A percentile compares a stretch with the other conserved stretches of the same genome.
phyloP scores from a whole-genome alignment of 1,140 invertebrate species.

The Hypothenemus hampei region DNA sequence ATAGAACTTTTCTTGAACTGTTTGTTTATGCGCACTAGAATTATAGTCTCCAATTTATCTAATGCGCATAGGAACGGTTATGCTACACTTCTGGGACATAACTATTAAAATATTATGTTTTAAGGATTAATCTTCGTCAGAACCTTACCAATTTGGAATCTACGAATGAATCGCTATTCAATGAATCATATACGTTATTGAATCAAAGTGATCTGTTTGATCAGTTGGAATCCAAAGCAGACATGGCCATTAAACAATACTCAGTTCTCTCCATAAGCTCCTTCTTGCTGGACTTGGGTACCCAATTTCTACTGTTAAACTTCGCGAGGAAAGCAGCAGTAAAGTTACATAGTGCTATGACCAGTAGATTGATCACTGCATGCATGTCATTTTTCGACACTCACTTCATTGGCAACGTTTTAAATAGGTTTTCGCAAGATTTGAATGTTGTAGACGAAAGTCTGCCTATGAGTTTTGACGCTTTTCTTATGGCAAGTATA shows the following conservation, averaged over 20 bases:
- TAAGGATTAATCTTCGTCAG: conserved; percentile 30
- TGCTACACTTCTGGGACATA: not conserved
- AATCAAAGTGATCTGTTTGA: no score
- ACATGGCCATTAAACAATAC: conserved; percentile 15
- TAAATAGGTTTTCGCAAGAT: conserved; percentile 40
- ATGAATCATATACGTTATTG: no score
- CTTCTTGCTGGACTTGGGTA: conserved; percentile 12
- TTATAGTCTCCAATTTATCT: no score
- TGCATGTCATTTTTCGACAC: conserved; percentile 37
- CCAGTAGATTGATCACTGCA: conserved; percentile 28
- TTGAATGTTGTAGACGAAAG: conserved; percentile 34
- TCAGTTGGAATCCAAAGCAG: conserved; percentile 10
- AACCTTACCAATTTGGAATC: conserved; percentile 14
- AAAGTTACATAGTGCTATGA: conserved; percentile 34
- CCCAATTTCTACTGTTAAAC: conserved; percentile 12
- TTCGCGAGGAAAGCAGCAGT: conserved; percentile 30
- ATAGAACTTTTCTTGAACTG: no score
- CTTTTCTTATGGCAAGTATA: conserved; percentile 26
- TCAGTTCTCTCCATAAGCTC: conserved; percentile 13
- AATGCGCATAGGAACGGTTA: no score
- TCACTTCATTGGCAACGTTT: conserved; percentile 37
- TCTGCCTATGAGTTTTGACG: conserved; percentile 14
- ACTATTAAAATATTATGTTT: not conserved
- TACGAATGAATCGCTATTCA: not conserved
- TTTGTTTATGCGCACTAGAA: no score